Evolutionary conservation across 2,113 vertebrate species (phyloP).

Genomic region (Oryzias melastigma): DNA sequence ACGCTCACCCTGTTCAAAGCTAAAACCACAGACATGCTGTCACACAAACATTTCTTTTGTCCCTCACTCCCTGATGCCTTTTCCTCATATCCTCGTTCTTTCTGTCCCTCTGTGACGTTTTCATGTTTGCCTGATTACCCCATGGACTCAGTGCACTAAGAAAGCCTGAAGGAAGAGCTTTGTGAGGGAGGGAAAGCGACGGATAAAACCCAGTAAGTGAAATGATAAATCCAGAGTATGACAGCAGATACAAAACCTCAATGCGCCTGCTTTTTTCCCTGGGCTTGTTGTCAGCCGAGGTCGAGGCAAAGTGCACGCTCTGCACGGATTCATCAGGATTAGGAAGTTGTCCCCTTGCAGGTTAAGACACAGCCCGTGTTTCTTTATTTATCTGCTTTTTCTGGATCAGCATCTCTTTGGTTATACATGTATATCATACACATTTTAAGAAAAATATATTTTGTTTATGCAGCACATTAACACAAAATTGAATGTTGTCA

Average conservation of each 20-base stretch:
- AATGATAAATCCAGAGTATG: slow-evolving; percentile 15
- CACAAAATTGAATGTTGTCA: too few species aligned
- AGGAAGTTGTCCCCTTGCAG: slow-evolving; percentile 1
- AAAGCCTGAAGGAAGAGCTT: slow-evolving; percentile 36
- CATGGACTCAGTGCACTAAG: slow-evolving; percentile 39
- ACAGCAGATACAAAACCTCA: slow-evolving; percentile 24
- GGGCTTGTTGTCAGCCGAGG: slow-evolving; percentile 24
- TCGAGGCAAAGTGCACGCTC: slow-evolving; percentile 4
- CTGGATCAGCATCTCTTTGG: background rate
- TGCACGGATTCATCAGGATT: slow-evolving; percentile 5
- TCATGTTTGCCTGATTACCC: slow-evolving; percentile 42
- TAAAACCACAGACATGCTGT: slow-evolving; percentile 50
- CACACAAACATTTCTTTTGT: slow-evolving; percentile 10
- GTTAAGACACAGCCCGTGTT: slow-evolving; percentile 1
- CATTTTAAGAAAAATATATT: too few species aligned
- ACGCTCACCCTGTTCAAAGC: slow-evolving; percentile 38
- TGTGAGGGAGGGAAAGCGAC: background rate
- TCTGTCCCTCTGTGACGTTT: slow-evolving; percentile 36
- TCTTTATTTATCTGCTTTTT: background rate
- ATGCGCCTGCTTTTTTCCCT: slow-evolving; percentile 20
- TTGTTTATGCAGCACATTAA: too few species aligned
- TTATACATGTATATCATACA: background rate
- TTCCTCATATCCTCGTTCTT: background rate
- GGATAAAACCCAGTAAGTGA: slow-evolving; percentile 11
- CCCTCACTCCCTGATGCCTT: background rate